phyloP scores from a whole-genome alignment of 2,113 vertebrate genomes.

The Diadophis punctatus region DNA sequence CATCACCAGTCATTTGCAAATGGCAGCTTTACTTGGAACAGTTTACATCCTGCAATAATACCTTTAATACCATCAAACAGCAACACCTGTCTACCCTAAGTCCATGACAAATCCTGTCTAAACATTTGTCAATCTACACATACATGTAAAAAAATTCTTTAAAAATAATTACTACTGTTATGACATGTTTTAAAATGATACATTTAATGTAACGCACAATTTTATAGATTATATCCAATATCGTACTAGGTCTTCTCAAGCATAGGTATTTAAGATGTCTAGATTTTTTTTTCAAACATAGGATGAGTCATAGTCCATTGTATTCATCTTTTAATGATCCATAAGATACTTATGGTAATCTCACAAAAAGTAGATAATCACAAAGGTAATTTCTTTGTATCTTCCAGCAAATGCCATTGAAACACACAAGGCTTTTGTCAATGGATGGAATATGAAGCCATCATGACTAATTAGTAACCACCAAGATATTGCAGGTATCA shows the following conservation, averaged over 20 bases:
- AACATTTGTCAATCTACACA: not conserved
- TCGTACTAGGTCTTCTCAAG: not conserved
- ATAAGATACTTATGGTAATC: not conserved
- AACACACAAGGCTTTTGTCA: not conserved
- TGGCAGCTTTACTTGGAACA: not conserved
- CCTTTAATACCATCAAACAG: not conserved
- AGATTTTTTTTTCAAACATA: not conserved
- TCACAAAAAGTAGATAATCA: not conserved
- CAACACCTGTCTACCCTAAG: not conserved
- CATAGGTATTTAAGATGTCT: not conserved
- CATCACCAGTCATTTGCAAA: not conserved
- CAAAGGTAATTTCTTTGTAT: not conserved
- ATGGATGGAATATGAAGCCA: not conserved
- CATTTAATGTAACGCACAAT: not conserved
- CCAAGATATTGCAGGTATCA: not conserved
- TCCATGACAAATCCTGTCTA: not conserved
- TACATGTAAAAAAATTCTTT: fast-evolving
- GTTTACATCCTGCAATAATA: not conserved
- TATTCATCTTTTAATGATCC: not conserved
- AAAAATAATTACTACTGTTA: not conserved
- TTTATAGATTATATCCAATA: not conserved
- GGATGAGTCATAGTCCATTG: not conserved
- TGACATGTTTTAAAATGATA: not conserved
- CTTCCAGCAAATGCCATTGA: not conserved
- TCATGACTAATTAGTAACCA: not conserved